Conservation (phyloP, 2,113 vertebrate genomes). For the Scomber colias region DNA sequence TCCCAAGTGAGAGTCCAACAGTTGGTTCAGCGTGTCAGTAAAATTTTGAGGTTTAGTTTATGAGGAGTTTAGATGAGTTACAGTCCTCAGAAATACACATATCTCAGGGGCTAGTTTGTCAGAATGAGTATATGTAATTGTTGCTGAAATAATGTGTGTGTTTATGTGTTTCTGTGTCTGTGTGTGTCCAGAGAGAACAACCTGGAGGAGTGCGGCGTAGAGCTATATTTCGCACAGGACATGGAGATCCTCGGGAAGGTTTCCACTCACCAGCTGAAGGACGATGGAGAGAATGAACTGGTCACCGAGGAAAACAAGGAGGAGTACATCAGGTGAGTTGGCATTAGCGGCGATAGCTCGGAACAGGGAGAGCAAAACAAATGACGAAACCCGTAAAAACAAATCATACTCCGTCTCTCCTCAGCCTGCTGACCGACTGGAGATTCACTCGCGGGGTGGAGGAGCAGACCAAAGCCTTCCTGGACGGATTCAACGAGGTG, state of each 20-base stretch:
- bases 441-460: constrained; percentile 96
- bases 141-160: not conserved
- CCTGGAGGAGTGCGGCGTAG: constrained; percentile 95
- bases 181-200: constrained; percentile 90
- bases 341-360: not conserved
- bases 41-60: too few relatives aligned
- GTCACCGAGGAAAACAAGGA: constrained; percentile 98
- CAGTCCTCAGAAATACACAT: too few relatives aligned
- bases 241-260: constrained; percentile 99
- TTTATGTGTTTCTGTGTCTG: not conserved
- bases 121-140: not conserved
- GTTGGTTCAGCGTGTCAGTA: too few relatives aligned
- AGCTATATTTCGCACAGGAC: constrained; percentile 98
- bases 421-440: constrained; percentile 96
- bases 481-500: constrained; percentile 98
- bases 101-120: too few relatives aligned
- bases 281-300: constrained; percentile 93
- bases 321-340: constrained; percentile 92
- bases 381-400: not conserved
- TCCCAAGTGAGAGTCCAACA: too few relatives aligned
- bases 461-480: constrained; percentile 97
- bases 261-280: constrained; percentile 96
- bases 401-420: not conserved
- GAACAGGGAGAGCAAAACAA: not conserved
- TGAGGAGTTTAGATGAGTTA: too few relatives aligned